phyloP scores from a whole-genome alignment of 2,888 invertebrate genomes.

The Rhamnusium bicolor region DNA sequence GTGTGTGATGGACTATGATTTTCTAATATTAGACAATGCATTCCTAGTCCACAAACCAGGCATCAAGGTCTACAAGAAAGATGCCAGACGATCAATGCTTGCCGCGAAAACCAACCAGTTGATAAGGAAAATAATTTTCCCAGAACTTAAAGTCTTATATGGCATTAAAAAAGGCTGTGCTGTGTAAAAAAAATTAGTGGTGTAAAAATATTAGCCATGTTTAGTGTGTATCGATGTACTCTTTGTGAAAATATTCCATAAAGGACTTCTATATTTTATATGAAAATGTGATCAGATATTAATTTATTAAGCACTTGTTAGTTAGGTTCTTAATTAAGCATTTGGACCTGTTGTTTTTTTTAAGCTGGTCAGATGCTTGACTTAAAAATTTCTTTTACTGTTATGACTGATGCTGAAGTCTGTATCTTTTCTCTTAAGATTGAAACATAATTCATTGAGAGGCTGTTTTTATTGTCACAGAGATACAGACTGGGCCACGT shows the following conservation, averaged over 20 bases:
- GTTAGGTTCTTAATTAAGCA: constrained; percentile 4
- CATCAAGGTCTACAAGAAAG: constrained; percentile 87
- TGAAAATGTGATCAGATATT: constrained; percentile 33
- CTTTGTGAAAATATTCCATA: constrained; percentile 33
- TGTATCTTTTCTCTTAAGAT: constrained; percentile 1
- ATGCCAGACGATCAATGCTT: constrained; percentile 82
- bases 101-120: constrained; percentile 84
- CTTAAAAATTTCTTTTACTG: constrained; percentile 9
- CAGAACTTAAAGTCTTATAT: constrained; percentile 88
- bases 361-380: neutral
- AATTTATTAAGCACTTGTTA: constrained; percentile 33
- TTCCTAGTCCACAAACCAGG: constrained; percentile 94
- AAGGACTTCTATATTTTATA: constrained; percentile 33
- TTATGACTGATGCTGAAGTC: constrained; percentile 32
- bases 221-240: constrained; percentile 44
- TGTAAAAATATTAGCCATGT: constrained; percentile 51
- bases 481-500: neutral
- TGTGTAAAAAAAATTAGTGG: constrained; percentile 73
- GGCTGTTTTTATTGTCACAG: constrained; percentile 25
- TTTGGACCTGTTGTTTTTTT: constrained; percentile 12
- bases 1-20: constrained; percentile 93
- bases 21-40: constrained; percentile 94
- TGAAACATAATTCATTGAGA: constrained; percentile 8
- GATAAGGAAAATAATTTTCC: constrained; percentile 86
- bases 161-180: constrained; percentile 86